phyloP scores from a whole-genome alignment of 35 echinoderm and acorn worm species.

The Patiria miniata region DNA sequence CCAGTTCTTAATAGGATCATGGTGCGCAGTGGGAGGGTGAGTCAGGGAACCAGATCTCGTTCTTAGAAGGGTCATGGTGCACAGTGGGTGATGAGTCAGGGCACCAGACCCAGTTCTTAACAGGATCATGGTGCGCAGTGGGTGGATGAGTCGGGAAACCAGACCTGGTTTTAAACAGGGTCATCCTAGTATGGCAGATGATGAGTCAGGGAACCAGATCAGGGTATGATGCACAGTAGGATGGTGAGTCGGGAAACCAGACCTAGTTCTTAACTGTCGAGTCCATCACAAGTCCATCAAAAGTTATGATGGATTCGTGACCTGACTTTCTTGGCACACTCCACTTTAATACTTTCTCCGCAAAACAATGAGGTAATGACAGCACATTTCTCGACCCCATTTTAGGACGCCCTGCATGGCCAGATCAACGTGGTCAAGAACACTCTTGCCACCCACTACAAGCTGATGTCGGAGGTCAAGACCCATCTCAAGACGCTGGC shows the following conservation, averaged over 20 bases:
- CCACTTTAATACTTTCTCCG: too few species aligned
- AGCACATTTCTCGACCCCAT: not conserved
- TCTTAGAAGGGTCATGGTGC: too few species aligned
- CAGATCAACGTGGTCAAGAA: constrained; percentile 73
- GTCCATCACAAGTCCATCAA: too few species aligned
- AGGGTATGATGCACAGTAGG: constrained; percentile 47
- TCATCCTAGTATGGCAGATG: too few species aligned
- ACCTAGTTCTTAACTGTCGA: too few species aligned
- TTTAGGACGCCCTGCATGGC: constrained; percentile 67
- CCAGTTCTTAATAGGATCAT: constrained; percentile 51
- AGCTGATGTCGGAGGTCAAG: constrained; percentile 94
- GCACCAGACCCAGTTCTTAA: too few species aligned
- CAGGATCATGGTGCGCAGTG: constrained; percentile 50
- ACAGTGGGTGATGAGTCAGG: too few species aligned
- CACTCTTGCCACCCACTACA: constrained; percentile 69
- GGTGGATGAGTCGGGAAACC: constrained; percentile 26
- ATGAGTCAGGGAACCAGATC: too few species aligned
- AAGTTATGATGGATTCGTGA: too few species aligned
- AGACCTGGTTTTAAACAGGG: too few species aligned
- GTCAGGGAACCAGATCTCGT: not conserved
- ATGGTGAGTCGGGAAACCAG: constrained; percentile 25
- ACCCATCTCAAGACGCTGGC: constrained; percentile 66
- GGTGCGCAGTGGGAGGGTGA: constrained; percentile 51
- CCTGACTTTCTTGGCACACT: too few species aligned
- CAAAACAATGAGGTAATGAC: too few species aligned